A percentile compares a stretch with the other conserved stretches of the same genome.
Conservation (phyloP, 2,888 invertebrate species). For the Aleiodes testaceus region DNA sequence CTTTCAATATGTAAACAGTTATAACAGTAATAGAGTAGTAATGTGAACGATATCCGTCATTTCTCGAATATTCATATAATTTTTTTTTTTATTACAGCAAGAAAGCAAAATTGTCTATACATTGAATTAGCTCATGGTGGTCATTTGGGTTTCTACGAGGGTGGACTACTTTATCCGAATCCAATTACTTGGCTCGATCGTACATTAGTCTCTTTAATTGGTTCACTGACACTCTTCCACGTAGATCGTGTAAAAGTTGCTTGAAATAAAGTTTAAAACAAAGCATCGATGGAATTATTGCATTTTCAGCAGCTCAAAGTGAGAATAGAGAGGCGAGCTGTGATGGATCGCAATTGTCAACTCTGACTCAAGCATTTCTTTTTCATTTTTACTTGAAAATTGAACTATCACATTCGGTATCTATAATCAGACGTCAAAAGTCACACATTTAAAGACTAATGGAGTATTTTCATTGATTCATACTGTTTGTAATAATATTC, state of each 20-base stretch:
- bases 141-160: slow-evolving; percentile 96
- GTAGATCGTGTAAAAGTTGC: slow-evolving; percentile 67
- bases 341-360: slow-evolving; percentile 19
- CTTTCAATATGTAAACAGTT: not conserved
- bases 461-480: not conserved
- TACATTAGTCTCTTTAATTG: slow-evolving; percentile 86
- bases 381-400: not conserved
- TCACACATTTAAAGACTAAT: not conserved
- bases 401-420: not conserved
- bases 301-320: slow-evolving; percentile 3
- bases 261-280: slow-evolving; percentile 52
- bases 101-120: slow-evolving; percentile 81
- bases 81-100: slow-evolving; percentile 74
- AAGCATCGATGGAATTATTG: slow-evolving; percentile 7
- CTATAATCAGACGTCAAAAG: not conserved
- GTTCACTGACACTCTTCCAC: slow-evolving; percentile 81
- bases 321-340: slow-evolving; percentile 11
- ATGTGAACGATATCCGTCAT: too few relatives aligned
- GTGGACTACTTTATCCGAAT: slow-evolving; percentile 89
- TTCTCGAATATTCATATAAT: too few relatives aligned
- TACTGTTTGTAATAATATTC: not conserved
- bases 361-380: slow-evolving; percentile 2
- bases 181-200: slow-evolving; percentile 95
- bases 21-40: too few relatives aligned
- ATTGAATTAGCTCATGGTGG: slow-evolving; percentile 93